phyloP scores from a whole-genome alignment of 2,888 invertebrate genomes.

The Epirrita christyi region DNA sequence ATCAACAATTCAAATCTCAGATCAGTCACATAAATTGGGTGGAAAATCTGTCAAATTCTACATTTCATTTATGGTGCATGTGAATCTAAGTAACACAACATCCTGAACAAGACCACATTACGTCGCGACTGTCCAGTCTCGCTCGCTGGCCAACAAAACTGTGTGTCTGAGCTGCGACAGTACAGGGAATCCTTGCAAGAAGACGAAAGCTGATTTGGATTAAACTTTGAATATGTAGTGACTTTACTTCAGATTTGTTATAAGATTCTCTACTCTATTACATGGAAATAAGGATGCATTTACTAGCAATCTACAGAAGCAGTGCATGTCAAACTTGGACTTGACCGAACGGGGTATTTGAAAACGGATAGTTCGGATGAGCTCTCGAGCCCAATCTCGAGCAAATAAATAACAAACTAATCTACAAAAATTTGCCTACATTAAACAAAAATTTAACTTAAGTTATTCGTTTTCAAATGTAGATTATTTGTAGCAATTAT shows the following conservation, averaged over 20 bases:
- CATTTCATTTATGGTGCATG: too few relatives aligned
- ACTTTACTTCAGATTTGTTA: conserved; percentile 51
- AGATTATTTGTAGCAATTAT: too few relatives aligned
- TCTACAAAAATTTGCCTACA: too few relatives aligned
- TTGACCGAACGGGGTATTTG: neutral
- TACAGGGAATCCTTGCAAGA: conserved; percentile 40
- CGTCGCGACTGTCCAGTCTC: neutral
- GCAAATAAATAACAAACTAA: too few relatives aligned
- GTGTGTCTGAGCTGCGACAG: conserved; percentile 1
- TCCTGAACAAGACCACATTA: neutral
- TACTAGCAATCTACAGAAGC: neutral
- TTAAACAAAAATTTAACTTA: too few relatives aligned
- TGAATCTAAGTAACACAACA: too few relatives aligned
- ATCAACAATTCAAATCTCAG: too few relatives aligned
- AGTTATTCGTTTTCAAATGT: too few relatives aligned
- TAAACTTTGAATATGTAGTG: conserved; percentile 76
- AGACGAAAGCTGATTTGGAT: conserved; percentile 68
- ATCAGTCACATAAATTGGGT: too few relatives aligned
- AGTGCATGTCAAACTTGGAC: neutral
- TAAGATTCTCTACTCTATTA: neutral
- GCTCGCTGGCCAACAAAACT: conserved; percentile 7
- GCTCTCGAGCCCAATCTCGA: too few relatives aligned
- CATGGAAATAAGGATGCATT: neutral
- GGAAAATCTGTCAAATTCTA: too few relatives aligned
- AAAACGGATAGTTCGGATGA: too few relatives aligned